phyloP scores from a whole-genome alignment of 2,113 vertebrate genomes.

The Ramphastos sulfuratus region DNA sequence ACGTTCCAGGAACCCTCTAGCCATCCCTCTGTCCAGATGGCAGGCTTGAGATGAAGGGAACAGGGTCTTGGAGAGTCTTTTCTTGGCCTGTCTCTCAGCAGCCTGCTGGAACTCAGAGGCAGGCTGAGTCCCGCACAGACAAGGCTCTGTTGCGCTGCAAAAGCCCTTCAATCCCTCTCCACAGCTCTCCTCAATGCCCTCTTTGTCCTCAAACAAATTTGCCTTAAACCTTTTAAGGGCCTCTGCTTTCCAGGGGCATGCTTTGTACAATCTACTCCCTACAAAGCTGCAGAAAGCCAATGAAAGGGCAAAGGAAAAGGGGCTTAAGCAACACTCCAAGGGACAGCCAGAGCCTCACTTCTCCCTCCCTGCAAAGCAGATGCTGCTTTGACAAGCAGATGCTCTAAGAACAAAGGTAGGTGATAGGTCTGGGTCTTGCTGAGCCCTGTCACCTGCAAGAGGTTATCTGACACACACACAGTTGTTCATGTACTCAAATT shows the following conservation, averaged over 20 bases:
- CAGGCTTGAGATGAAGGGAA: constrained; percentile 56
- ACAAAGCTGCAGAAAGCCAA: constrained; percentile 40
- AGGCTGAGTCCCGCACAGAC: constrained; percentile 55
- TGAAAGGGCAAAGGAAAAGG: neutral
- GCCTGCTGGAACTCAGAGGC: constrained; percentile 51
- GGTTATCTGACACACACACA: neutral
- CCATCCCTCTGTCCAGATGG: constrained; percentile 67
- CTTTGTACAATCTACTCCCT: constrained; percentile 33
- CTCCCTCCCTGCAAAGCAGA: neutral
- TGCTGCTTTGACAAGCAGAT: neutral
- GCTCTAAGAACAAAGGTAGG: neutral
- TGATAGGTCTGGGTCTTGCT: neutral
- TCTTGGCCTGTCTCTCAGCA: constrained; percentile 55
- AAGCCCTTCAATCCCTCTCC: constrained; percentile 57
- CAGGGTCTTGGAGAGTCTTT: constrained; percentile 54
- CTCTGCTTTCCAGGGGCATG: constrained; percentile 59
- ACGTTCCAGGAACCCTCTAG: constrained; percentile 65
- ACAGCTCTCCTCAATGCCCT: constrained; percentile 42
- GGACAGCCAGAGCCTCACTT: neutral
- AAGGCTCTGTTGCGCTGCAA: constrained; percentile 35
- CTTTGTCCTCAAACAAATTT: constrained; percentile 61
- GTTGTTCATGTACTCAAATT: neutral
- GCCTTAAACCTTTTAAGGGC: constrained; percentile 61
- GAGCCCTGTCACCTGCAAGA: neutral
- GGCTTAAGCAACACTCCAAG: neutral